Conservation (phyloP, 2,113 vertebrate species). For the Tachuris rubrigastra region DNA sequence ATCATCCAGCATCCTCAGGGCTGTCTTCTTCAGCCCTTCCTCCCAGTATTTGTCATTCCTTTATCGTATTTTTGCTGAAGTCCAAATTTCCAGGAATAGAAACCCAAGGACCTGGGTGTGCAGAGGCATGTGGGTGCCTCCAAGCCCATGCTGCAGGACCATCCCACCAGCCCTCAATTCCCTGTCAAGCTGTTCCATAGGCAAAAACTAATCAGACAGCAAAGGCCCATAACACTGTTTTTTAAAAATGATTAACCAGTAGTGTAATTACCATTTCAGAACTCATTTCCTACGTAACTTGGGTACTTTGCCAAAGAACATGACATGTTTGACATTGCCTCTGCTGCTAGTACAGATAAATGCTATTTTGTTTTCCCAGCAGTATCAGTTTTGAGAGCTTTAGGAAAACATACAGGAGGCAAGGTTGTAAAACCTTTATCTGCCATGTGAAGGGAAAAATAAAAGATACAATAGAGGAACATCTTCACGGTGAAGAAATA, state of each 20-base stretch:
- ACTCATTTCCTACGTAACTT: not conserved
- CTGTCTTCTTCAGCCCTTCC: not conserved
- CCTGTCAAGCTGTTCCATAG: not conserved
- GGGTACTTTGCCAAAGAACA: slow-evolving; percentile 43
- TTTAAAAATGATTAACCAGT: slow-evolving; percentile 48
- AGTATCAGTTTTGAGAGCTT: not conserved
- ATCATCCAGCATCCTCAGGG: not conserved
- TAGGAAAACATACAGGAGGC: slow-evolving; percentile 5
- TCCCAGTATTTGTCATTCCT: not conserved
- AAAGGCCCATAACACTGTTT: not conserved
- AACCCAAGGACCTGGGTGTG: not conserved
- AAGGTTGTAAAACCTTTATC: slow-evolving; percentile 31
- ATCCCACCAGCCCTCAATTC: not conserved
- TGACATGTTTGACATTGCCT: slow-evolving; percentile 33
- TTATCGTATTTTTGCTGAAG: not conserved
- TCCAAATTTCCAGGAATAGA: not conserved
- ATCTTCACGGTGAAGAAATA: not conserved
- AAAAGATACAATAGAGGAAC: slow-evolving; percentile 7
- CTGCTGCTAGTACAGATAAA: not conserved
- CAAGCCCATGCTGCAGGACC: not conserved
- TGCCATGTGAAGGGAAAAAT: not conserved
- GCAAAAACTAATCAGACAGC: not conserved
- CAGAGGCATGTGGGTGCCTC: not conserved
- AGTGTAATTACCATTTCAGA: slow-evolving; percentile 25
- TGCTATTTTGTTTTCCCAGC: slow-evolving; percentile 21